Evolutionary conservation across 2,888 invertebrate genomes (phyloP).

Genomic region (Mesoligia furuncula): DNA sequence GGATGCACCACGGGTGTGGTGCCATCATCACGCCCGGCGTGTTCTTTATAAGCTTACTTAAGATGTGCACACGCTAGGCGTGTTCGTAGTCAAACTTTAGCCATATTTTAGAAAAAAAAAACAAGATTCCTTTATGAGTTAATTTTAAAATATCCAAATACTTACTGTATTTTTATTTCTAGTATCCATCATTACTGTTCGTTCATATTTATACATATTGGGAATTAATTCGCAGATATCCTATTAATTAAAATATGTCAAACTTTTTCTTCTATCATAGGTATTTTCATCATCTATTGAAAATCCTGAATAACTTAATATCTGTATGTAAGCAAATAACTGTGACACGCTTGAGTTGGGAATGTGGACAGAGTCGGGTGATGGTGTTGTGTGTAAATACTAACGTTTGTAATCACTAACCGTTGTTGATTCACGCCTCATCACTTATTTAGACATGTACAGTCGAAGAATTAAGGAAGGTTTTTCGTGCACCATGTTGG

Average conservation of each 20-base stretch:
- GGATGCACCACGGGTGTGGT: neutral
- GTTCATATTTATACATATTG: neutral
- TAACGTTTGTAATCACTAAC: slow-evolving; percentile 42
- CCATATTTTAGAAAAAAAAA: neutral
- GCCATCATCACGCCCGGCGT: no score
- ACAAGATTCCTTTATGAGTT: neutral
- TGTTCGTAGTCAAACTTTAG: neutral
- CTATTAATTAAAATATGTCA: neutral
- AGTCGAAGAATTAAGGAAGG: neutral
- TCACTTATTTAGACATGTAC: slow-evolving; percentile 6
- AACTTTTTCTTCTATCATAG: neutral
- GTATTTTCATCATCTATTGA: neutral
- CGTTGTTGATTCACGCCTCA: slow-evolving; percentile 17
- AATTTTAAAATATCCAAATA: neutral
- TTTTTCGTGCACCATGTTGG: neutral
- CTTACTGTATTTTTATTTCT: neutral
- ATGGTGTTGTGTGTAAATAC: slow-evolving; percentile 35
- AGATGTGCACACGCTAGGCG: neutral
- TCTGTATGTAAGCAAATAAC: slow-evolving; percentile 31
- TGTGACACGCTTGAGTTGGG: slow-evolving; percentile 47
- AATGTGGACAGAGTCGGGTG: slow-evolving; percentile 52
- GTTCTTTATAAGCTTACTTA: neutral
- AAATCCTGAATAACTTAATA: slow-evolving; percentile 7
- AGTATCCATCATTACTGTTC: neutral
- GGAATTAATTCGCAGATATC: neutral